These are phyloP conservation scores for Schizaphis graminum DNA, from an alignment of 2,888 invertebrate species.

Conservation along the genomic window DNA sequence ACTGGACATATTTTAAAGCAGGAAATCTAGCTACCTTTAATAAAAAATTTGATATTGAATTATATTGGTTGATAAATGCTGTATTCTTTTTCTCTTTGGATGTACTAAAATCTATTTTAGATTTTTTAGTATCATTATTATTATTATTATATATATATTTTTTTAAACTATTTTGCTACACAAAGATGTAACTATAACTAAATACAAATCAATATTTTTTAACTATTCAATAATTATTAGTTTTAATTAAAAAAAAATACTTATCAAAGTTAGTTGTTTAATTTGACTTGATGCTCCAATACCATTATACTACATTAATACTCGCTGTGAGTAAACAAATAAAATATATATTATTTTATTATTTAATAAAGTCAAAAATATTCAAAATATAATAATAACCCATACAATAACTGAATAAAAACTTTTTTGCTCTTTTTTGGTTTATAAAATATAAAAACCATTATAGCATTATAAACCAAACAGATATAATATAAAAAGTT, in stretches of 20 bases:
- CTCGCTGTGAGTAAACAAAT: neutral
- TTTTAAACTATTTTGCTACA: neutral
- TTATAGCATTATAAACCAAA: neutral
- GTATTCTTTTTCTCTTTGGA: neutral
- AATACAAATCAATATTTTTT: neutral
- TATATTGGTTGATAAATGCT: neutral
- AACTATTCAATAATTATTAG: neutral
- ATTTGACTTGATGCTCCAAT: neutral
- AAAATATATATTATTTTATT: neutral
- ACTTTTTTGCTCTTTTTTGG: neutral
- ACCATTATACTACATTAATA: neutral
- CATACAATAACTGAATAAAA: neutral
- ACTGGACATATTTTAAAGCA: neutral
- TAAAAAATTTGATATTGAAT: neutral
- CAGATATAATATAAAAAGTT: neutral
- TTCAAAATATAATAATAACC: no score
- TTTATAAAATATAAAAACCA: neutral
- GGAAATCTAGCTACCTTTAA: neutral
- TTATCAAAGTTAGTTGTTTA: neutral
- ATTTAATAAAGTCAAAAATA: neutral
- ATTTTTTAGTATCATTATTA: neutral
- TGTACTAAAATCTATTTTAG: neutral
- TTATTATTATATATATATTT: neutral
- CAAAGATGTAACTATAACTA: neutral
- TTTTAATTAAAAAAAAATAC: neutral